Evolutionary conservation across 2,888 invertebrate species (phyloP).

Genomic region (Lepeophtheirus nordmannii): DNA sequence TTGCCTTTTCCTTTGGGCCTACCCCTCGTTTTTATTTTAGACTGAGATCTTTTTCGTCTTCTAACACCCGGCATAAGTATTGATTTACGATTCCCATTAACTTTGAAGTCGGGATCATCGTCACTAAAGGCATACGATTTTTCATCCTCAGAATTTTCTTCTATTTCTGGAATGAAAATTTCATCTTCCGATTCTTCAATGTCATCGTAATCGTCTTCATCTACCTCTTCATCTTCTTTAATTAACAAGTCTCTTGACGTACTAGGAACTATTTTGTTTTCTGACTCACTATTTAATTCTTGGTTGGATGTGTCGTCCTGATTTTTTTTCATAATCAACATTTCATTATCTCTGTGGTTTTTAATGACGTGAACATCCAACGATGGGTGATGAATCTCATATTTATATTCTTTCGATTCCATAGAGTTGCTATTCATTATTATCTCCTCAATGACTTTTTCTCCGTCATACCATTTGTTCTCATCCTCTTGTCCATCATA

Average conservation of each 20-base stretch:
- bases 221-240: conserved; percentile 7
- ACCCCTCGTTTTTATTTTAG: too few species aligned
- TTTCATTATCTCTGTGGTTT: too few species aligned
- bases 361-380: too few species aligned
- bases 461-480: too few species aligned
- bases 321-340: too few species aligned
- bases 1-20: too few species aligned
- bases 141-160: background rate
- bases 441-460: too few species aligned
- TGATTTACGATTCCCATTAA: background rate
- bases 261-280: background rate
- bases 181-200: conserved; percentile 2
- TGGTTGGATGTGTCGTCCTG: too few species aligned
- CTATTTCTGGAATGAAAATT: conserved; percentile 3
- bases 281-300: background rate
- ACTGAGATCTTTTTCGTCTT: background rate
- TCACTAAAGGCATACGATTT: background rate
- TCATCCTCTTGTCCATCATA: too few species aligned
- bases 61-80: background rate
- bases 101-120: conserved; percentile 4
- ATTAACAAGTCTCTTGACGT: background rate
- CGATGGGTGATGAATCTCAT: too few species aligned
- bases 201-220: conserved; percentile 8
- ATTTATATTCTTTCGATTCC: too few species aligned
- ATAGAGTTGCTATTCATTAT: too few species aligned